Conservation (phyloP, 2,797 vertebrate species). For the Enteromius viviparus region DNA sequence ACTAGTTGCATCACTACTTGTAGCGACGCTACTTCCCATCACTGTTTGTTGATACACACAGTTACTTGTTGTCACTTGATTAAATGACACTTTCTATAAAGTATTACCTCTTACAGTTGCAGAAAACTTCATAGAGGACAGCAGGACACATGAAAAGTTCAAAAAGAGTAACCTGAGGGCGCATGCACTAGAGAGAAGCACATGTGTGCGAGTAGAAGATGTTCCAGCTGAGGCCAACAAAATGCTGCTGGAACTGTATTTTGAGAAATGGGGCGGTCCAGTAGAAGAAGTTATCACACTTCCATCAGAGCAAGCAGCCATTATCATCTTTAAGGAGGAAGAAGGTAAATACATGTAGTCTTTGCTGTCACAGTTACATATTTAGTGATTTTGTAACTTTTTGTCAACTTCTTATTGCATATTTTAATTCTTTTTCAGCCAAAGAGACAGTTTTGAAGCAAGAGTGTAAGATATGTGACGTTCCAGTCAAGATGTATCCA, state of each 20-base stretch:
- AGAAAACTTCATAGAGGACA: background rate
- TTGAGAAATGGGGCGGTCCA: constrained; percentile 77
- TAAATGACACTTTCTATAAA: no score
- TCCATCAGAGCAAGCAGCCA: constrained; percentile 78
- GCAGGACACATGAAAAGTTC: constrained; percentile 46
- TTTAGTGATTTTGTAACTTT: no score
- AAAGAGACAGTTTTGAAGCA: constrained; percentile 70
- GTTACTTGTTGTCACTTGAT: no score
- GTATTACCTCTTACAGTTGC: background rate
- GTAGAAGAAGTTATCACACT: constrained; percentile 64
- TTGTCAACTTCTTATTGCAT: no score
- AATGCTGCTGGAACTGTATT: constrained; percentile 77
- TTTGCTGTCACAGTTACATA: background rate
- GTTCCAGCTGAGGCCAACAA: constrained; percentile 66
- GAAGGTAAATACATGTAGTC: constrained; percentile 36
- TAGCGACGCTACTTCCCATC: no score
- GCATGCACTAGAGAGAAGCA: constrained; percentile 72
- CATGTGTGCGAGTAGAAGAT: constrained; percentile 78
- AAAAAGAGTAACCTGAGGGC: constrained; percentile 64
- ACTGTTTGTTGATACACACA: no score
- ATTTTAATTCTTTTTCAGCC: constrained; percentile 70
- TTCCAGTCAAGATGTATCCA: constrained; percentile 77
- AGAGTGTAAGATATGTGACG: constrained; percentile 70
- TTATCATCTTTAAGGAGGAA: constrained; percentile 23
- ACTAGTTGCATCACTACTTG: no score